phyloP scores from a whole-genome alignment of 2,797 vertebrate species.

The Carcharodon carcharias region DNA sequence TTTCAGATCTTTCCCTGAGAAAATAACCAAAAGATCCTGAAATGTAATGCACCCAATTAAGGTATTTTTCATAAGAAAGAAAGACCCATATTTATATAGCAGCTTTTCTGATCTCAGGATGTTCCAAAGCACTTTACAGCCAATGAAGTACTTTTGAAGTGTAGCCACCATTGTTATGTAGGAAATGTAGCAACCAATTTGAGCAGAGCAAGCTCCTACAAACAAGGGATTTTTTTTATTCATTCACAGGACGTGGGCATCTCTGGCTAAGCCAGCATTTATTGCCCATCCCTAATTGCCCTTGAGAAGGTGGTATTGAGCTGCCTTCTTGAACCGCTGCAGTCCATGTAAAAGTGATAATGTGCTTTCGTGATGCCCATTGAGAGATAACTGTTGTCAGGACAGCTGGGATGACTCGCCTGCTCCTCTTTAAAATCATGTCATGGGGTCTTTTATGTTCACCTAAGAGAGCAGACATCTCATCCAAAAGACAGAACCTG shows the following conservation, averaged over 20 bases:
- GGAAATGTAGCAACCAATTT: not conserved
- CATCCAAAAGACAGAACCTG: not conserved
- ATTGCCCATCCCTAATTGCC: no score
- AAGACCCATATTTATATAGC: not conserved
- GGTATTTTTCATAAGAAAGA: not conserved
- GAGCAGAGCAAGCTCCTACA: not conserved
- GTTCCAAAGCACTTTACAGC: not conserved
- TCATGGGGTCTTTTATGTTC: not conserved
- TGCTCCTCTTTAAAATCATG: not conserved
- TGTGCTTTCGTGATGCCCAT: not conserved
- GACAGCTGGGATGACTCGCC: not conserved
- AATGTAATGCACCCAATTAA: not conserved
- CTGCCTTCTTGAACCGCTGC: no score
- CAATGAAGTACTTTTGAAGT: not conserved
- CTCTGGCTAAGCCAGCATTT: no score
- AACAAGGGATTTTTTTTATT: not conserved
- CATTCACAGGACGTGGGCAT: no score
- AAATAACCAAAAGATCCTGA: not conserved
- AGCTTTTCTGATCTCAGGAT: not conserved
- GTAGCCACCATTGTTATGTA: not conserved
- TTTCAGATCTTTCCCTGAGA: not conserved
- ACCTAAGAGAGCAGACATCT: not conserved
- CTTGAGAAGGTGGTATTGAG: no score
- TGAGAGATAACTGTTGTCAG: not conserved
- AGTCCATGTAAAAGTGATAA: not conserved